A percentile compares a stretch with the other conserved stretches of the same genome.
phyloP scores from a whole-genome alignment of 2,113 vertebrate species.

The Cochlearius cochlearius region DNA sequence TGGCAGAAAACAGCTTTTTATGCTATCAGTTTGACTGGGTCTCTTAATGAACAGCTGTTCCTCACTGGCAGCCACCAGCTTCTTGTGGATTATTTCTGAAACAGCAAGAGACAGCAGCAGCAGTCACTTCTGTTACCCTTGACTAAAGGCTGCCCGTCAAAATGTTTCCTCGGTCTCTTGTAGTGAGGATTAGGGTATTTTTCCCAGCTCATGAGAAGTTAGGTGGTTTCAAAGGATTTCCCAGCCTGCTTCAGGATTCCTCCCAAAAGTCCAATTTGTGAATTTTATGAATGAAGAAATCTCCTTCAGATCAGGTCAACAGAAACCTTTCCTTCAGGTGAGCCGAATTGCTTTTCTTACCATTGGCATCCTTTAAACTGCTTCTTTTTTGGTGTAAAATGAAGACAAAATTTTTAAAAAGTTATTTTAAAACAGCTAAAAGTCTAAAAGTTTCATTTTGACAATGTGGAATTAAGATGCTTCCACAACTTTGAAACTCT shows the following conservation, averaged over 20 bases:
- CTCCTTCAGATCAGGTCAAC: background rate
- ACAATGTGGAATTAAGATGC: background rate
- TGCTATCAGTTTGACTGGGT: background rate
- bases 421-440: background rate
- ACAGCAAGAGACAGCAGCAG: constrained; percentile 22
- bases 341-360: background rate
- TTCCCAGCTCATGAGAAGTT: background rate
- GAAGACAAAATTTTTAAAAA: background rate
- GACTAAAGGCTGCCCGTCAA: background rate
- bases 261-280: background rate
- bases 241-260: background rate
- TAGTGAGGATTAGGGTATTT: background rate
- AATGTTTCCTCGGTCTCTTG: background rate
- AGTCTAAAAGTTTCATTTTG: background rate
- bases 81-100: constrained; percentile 40
- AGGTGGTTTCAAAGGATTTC: background rate
- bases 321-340: background rate
- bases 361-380: background rate
- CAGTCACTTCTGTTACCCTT: constrained; percentile 15
- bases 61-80: constrained; percentile 9
- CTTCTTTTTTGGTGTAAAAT: background rate
- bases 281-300: background rate
- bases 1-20: background rate
- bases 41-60: constrained; percentile 30
- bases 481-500: background rate